These are phyloP conservation scores for Tonatia bakeri DNA, from an alignment of 2,113 vertebrate species.

Conservation along the genomic window DNA sequence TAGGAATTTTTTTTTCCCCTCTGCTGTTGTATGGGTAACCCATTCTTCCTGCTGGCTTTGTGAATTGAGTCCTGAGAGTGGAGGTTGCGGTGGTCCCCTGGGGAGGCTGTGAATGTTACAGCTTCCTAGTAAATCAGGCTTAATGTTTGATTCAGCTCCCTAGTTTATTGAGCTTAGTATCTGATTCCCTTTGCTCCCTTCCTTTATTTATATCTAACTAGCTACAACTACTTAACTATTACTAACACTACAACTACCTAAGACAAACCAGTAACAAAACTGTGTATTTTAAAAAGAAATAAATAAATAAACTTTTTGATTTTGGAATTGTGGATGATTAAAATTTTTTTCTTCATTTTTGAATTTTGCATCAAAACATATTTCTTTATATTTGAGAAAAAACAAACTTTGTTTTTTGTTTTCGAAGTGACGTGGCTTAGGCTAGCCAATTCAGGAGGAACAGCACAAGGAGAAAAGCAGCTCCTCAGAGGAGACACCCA, in stretches of 20 bases:
- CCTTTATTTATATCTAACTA: too few relatives aligned
- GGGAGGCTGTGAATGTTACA: too few relatives aligned
- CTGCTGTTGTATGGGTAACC: too few relatives aligned
- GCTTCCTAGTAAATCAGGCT: too few relatives aligned
- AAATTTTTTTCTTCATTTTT: neutral
- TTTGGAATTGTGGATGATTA: neutral
- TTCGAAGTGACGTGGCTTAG: neutral
- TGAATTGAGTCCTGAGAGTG: too few relatives aligned
- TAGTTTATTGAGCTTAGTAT: too few relatives aligned
- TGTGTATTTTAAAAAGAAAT: neutral
- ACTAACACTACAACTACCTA: neutral
- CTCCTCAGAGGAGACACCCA: neutral
- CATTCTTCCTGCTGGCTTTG: too few relatives aligned
- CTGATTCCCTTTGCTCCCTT: too few relatives aligned
- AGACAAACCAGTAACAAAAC: neutral
- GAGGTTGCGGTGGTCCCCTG: too few relatives aligned
- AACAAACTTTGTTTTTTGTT: neutral
- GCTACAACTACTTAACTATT: too few relatives aligned
- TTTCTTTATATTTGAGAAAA: constrained; percentile 2
- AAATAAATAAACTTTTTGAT: neutral
- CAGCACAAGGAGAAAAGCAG: neutral
- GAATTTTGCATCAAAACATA: neutral
- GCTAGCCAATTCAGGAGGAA: neutral
- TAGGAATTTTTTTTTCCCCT: too few relatives aligned
- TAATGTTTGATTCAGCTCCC: too few relatives aligned